phyloP scores from a whole-genome alignment of 2,797 vertebrate genomes.

The Erethizon dorsatum region DNA sequence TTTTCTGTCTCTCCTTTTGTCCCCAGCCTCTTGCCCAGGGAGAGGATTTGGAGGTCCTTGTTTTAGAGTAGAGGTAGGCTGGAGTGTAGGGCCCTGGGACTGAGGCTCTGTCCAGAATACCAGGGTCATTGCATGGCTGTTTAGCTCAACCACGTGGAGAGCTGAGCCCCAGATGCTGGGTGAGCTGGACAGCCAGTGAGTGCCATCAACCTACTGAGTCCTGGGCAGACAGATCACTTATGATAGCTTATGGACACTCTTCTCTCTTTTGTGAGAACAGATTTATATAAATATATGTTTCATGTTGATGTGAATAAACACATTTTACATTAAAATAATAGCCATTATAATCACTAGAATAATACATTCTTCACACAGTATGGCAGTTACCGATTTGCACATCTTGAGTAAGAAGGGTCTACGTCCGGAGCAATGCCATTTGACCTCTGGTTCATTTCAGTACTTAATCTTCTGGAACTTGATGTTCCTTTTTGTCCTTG shows the following conservation, averaged over 20 bases:
- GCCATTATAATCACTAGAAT: not conserved
- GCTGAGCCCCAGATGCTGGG: not conserved
- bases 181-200: not conserved
- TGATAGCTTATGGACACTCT: not conserved
- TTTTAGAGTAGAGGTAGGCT: not conserved
- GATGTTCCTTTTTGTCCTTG: not conserved
- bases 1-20: not conserved
- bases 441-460: no score
- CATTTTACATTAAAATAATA: not conserved
- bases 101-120: not conserved
- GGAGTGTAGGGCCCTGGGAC: not conserved
- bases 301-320: not conserved
- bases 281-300: not conserved
- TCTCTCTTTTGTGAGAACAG: not conserved
- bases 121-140: not conserved
- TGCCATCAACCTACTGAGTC: not conserved
- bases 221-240: not conserved
- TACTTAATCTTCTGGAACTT: not conserved
- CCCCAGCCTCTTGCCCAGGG: not conserved
- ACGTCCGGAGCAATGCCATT: not conserved
- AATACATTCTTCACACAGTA: not conserved
- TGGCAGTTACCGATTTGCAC: not conserved
- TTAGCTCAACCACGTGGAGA: not conserved
- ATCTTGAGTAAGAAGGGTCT: not conserved
- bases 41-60: not conserved